Percentiles rank a stretch among this genome's conserved stretches.
Evolutionary conservation across 2,113 vertebrate genomes (phyloP).

Genomic region (Galemys pyrenaicus): DNA sequence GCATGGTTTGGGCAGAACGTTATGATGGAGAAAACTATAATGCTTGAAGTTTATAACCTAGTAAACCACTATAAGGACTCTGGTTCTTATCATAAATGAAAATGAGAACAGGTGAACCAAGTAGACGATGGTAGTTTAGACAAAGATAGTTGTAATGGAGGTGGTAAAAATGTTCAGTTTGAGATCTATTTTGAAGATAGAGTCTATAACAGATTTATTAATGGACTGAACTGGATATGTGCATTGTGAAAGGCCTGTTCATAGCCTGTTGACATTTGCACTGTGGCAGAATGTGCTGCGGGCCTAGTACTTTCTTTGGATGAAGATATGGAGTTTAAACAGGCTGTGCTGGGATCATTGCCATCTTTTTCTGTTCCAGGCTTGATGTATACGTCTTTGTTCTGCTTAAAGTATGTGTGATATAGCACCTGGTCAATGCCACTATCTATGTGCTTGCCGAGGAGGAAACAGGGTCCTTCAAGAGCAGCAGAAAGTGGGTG

Average conservation of each 20-base stretch:
- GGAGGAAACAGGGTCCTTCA: not conserved
- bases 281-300: not conserved
- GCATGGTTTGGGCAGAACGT: not conserved
- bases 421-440: not conserved
- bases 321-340: not conserved
- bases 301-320: not conserved
- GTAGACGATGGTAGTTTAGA: not conserved
- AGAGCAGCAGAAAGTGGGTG: not conserved
- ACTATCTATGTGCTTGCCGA: not conserved
- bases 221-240: too few species aligned
- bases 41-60: not conserved
- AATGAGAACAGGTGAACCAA: not conserved
- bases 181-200: not conserved
- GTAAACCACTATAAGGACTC: not conserved
- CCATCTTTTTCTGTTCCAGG: not conserved
- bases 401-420: not conserved
- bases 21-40: not conserved
- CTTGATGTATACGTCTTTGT: not conserved
- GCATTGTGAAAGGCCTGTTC: not conserved
- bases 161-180: not conserved
- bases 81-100: not conserved
- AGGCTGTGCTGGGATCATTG: not conserved
- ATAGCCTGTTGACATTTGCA: not conserved
- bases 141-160: not conserved
- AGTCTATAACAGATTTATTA: not conserved